Conservation (phyloP, 1,140 invertebrate species). For the Chymomyza costata region DNA sequence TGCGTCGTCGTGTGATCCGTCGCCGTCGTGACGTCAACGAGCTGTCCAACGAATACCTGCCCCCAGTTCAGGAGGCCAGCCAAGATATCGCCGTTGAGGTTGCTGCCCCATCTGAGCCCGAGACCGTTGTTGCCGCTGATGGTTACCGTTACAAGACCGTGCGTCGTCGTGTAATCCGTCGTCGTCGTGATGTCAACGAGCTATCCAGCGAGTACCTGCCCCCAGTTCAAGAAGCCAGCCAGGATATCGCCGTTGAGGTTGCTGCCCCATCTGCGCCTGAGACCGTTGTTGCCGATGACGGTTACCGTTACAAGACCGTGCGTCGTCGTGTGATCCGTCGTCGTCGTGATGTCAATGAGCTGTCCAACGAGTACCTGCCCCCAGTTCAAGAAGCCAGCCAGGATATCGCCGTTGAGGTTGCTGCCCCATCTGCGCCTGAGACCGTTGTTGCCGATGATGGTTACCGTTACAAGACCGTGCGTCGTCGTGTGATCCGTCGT, state of each 20-base stretch:
- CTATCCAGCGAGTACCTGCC: slow-evolving; percentile 51
- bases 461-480: slow-evolving; percentile 56
- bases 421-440: slow-evolving; percentile 11
- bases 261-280: slow-evolving; percentile 22
- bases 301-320: slow-evolving; percentile 41
- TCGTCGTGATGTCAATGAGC: slow-evolving; percentile 55
- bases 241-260: slow-evolving; percentile 19
- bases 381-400: slow-evolving; percentile 35
- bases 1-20: slow-evolving; percentile 37
- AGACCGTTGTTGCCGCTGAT: slow-evolving; percentile 35
- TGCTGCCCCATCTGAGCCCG: slow-evolving; percentile 6
- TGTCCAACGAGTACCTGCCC: slow-evolving; percentile 54
- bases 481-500: slow-evolving; percentile 44
- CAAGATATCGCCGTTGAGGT: slow-evolving; percentile 28
- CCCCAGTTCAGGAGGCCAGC: slow-evolving; percentile 25
- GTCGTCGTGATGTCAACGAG: slow-evolving; percentile 56
- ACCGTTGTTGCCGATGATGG: slow-evolving; percentile 45
- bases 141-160: slow-evolving; percentile 64
- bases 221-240: slow-evolving; percentile 26
- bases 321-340: slow-evolving; percentile 39
- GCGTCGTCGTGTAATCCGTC: slow-evolving; percentile 47
- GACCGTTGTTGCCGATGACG: slow-evolving; percentile 22
- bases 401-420: slow-evolving; percentile 18
- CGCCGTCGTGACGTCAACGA: slow-evolving; percentile 50
- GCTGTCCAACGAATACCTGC: slow-evolving; percentile 39